A percentile compares a stretch with the other conserved stretches of the same genome.
These are phyloP conservation scores for Atrina japonica DNA, from an alignment of 2,888 invertebrate genomes.

Conservation along the genomic window DNA sequence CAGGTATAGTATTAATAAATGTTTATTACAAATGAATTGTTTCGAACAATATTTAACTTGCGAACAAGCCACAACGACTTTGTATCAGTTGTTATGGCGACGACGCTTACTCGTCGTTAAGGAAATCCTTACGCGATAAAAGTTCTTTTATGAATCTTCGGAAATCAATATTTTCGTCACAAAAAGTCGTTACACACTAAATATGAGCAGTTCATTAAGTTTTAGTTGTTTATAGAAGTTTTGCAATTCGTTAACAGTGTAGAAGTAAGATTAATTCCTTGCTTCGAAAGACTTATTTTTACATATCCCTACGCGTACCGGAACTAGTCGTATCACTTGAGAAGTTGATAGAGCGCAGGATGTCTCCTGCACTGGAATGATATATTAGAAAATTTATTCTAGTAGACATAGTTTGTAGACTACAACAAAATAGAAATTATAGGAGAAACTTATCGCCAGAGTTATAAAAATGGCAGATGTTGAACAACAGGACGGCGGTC, in stretches of 20 bases:
- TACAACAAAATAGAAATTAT: not conserved
- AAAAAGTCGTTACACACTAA: not conserved
- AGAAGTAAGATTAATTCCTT: no score
- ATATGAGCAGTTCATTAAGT: not conserved
- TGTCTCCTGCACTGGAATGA: conserved; percentile 2
- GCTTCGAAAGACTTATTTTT: no score
- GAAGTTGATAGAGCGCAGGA: conserved; percentile 19
- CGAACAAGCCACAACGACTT: conserved; percentile 26
- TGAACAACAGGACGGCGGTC: conserved; percentile 63
- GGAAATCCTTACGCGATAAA: conserved; percentile 46
- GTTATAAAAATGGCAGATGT: conserved; percentile 60
- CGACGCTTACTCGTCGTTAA: conserved; percentile 28
- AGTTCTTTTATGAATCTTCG: conserved; percentile 1
- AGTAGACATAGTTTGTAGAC: not conserved
- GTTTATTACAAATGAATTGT: no score
- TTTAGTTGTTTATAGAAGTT: no score
- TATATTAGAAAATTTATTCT: not conserved
- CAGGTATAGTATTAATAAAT: no score
- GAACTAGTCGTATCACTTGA: conserved; percentile 19
- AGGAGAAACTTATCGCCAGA: not conserved
- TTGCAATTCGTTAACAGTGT: no score
- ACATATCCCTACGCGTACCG: conserved; percentile 31
- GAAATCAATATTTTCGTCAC: not conserved
- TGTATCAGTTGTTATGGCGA: conserved; percentile 57
- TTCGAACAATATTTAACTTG: conserved; percentile 3